phyloP scores from a whole-genome alignment of 1,140 invertebrate genomes.

The Rhagoletis pomonella region DNA sequence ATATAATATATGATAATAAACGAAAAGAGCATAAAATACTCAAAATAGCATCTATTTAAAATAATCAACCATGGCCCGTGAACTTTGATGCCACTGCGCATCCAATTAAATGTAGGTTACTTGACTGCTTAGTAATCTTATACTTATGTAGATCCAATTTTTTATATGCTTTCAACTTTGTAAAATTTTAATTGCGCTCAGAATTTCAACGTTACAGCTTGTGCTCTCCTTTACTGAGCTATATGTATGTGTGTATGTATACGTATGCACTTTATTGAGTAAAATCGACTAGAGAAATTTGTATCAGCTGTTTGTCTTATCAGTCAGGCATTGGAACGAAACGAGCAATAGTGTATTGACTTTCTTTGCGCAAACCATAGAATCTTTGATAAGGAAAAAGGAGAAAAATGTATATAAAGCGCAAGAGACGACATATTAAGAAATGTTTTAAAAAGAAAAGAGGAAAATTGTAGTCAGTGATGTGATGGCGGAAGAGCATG shows the following conservation, averaged over 20 bases:
- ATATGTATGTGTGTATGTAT: no score
- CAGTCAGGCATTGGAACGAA: neutral
- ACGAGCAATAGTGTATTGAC: neutral
- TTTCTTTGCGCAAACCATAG: neutral
- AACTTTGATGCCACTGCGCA: neutral
- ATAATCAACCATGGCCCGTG: neutral
- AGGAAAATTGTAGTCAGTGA: neutral
- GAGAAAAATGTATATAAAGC: neutral
- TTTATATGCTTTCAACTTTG: no score
- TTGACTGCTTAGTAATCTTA: neutral
- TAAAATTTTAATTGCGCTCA: no score
- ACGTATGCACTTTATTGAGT: neutral
- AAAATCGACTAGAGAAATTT: neutral
- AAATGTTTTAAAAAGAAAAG: neutral
- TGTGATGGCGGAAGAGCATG: neutral
- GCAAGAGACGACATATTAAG: neutral
- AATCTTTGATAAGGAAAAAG: neutral
- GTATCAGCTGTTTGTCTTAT: slow-evolving; percentile 23
- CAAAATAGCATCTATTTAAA: no score
- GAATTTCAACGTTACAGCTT: neutral
- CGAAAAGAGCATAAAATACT: no score
- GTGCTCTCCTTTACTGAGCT: no score
- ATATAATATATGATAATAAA: no score
- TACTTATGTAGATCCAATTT: neutral
- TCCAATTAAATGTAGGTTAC: neutral